Conservation (phyloP, 2,797 vertebrate genomes). For the Enteromius anoplus region DNA sequence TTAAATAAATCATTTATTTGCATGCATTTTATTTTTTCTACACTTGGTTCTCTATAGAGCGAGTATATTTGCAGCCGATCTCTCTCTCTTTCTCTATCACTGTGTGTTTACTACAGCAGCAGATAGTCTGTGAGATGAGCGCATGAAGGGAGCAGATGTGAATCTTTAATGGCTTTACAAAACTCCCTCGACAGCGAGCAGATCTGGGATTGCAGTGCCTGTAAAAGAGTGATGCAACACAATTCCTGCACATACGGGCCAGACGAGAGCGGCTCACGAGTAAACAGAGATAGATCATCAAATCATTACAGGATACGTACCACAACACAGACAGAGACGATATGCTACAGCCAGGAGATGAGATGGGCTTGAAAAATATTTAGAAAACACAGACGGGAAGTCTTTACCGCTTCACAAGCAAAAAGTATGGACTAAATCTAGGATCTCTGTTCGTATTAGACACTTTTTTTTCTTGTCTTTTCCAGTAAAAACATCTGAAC, state of each 20-base stretch:
- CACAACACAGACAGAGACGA: constrained; percentile 55
- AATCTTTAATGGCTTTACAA: constrained; percentile 45
- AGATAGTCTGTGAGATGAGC: constrained; percentile 11
- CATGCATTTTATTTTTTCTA: background rate
- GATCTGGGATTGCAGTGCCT: constrained; percentile 19
- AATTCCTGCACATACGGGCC: constrained; percentile 11
- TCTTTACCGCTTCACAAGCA: background rate
- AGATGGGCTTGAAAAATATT: background rate
- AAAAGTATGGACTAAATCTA: background rate
- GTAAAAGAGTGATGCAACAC: constrained; percentile 31
- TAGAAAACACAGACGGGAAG: background rate
- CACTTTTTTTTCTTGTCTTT: no score
- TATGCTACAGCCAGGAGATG: background rate
- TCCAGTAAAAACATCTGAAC: background rate
- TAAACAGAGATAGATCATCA: constrained; percentile 44
- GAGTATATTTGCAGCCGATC: no score
- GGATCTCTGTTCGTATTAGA: no score
- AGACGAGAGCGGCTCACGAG: constrained; percentile 31
- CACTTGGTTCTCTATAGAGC: background rate
- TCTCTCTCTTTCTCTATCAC: background rate
- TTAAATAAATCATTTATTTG: background rate
- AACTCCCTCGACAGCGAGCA: constrained; percentile 36
- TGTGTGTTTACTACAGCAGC: constrained; percentile 33
- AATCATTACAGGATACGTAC: constrained; percentile 13
- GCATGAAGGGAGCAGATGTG: constrained; percentile 43